Percentiles rank a stretch among this genome's conserved stretches.
phyloP scores from a whole-genome alignment of 2,113 vertebrate species.

The Symphodus melops region DNA sequence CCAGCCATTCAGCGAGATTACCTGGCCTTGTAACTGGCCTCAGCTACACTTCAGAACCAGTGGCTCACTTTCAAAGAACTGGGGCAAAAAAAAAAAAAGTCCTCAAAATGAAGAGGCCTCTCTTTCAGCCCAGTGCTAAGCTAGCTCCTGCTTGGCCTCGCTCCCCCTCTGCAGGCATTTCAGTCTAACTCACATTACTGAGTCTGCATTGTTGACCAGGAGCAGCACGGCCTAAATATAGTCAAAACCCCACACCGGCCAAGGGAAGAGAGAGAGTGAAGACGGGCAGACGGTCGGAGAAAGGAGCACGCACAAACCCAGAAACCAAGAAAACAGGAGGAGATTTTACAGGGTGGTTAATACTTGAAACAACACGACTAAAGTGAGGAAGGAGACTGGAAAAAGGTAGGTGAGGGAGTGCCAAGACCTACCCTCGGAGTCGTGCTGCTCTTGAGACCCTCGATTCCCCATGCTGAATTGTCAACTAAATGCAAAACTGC shows the following conservation, averaged over 20 bases:
- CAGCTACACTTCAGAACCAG: conserved; percentile 41
- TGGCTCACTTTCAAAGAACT: conserved; percentile 29
- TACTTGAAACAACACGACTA: conserved; percentile 50
- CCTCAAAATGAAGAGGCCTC: conserved; percentile 45
- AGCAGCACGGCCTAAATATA: conserved; percentile 90
- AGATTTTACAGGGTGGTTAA: conserved; percentile 35
- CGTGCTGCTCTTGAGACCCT: conserved; percentile 73
- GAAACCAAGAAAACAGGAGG: conserved; percentile 39
- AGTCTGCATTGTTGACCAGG: conserved; percentile 82
- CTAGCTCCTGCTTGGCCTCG: conserved; percentile 43
- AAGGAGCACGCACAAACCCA: conserved; percentile 38
- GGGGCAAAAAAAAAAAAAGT: background rate
- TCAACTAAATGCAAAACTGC: conserved; percentile 21
- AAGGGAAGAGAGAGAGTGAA: conserved; percentile 46
- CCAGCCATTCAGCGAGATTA: conserved; percentile 37
- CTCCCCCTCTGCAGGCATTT: conserved; percentile 60
- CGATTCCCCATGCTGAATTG: conserved; percentile 79
- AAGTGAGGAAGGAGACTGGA: conserved; percentile 1
- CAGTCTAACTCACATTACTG: conserved; percentile 85
- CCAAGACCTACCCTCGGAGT: conserved; percentile 76
- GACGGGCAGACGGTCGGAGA: conserved; percentile 17
- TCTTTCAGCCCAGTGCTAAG: conserved; percentile 26
- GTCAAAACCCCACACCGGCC: conserved; percentile 78
- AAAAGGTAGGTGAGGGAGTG: conserved; percentile 3
- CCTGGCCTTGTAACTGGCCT: conserved; percentile 51